phyloP scores from a whole-genome alignment of 2,888 invertebrate genomes.

The Lasioglossum villosulum region DNA sequence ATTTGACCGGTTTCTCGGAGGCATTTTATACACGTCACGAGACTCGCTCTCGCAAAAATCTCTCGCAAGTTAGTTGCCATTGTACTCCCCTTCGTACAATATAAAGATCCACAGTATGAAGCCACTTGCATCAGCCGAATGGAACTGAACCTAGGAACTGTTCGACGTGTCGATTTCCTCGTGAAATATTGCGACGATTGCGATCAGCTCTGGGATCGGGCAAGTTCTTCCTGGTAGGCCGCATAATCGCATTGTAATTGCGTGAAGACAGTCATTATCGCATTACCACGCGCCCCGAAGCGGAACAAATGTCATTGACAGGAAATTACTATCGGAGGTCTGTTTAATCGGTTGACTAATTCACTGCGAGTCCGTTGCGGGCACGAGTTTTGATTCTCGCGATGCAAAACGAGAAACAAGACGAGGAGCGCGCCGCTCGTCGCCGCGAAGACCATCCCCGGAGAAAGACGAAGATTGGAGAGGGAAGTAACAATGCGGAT shows the following conservation, averaged over 20 bases:
- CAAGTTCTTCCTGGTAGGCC: background rate
- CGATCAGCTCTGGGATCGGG: background rate
- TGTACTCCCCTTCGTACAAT: background rate
- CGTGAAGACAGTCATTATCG: slow-evolving; percentile 32
- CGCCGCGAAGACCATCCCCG: background rate
- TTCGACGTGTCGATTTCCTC: background rate
- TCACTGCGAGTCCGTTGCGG: background rate
- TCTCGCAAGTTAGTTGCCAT: background rate
- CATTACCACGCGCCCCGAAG: slow-evolving; percentile 28
- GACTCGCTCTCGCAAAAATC: background rate
- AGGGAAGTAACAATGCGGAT: slow-evolving; percentile 62
- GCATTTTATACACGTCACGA: background rate
- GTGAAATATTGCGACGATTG: background rate
- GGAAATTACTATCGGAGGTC: slow-evolving; percentile 50
- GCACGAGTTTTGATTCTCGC: background rate
- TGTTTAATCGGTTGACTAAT: slow-evolving; percentile 53
- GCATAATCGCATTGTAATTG: slow-evolving; percentile 41
- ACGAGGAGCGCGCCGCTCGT: background rate
- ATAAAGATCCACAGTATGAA: background rate
- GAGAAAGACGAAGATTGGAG: slow-evolving; percentile 29
- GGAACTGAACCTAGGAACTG: background rate
- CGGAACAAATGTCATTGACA: slow-evolving; percentile 56
- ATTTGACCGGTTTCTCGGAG: background rate
- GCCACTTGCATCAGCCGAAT: background rate
- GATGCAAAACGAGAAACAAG: background rate